Percentiles rank a stretch among this genome's conserved stretches.
Evolutionary conservation across 2,113 vertebrate genomes (phyloP).

Genomic region (Perognathus longimembris): DNA sequence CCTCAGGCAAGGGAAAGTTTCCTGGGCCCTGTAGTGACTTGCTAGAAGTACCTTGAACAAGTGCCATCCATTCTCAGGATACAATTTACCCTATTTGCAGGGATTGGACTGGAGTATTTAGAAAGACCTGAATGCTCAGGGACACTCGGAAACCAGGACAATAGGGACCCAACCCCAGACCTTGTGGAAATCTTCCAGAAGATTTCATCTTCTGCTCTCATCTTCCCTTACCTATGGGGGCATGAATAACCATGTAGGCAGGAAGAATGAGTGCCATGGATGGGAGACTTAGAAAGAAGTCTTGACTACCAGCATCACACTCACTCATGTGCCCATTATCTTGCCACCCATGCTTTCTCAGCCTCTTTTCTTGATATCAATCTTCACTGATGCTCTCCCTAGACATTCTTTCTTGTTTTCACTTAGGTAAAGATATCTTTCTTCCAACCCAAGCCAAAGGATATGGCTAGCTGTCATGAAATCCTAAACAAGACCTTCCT

Average conservation of each 20-base stretch:
- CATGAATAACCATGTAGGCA: slow-evolving; percentile 10
- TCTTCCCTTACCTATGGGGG: background rate
- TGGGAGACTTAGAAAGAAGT: background rate
- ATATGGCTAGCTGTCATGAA: background rate
- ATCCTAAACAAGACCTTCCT: background rate
- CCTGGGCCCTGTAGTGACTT: background rate
- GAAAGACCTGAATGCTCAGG: background rate
- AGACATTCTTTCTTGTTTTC: background rate
- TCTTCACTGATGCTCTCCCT: background rate
- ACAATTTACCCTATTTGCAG: background rate
- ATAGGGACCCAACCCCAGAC: background rate
- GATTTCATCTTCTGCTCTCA: background rate
- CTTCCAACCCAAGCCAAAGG: background rate
- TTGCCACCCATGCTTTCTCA: background rate
- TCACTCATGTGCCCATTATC: background rate
- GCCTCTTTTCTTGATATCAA: background rate
- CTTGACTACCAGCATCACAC: background rate
- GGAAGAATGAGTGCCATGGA: background rate
- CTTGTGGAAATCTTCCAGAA: background rate
- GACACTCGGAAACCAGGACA: background rate
- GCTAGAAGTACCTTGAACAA: background rate
- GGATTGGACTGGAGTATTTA: background rate
- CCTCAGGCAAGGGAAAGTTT: background rate
- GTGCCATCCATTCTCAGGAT: background rate
- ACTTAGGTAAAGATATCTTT: background rate